A percentile compares a stretch with the other conserved stretches of the same genome.
These are phyloP conservation scores for Dendrocincla tyrannina DNA, from an alignment of 2,797 vertebrate species.

Conservation along the genomic window DNA sequence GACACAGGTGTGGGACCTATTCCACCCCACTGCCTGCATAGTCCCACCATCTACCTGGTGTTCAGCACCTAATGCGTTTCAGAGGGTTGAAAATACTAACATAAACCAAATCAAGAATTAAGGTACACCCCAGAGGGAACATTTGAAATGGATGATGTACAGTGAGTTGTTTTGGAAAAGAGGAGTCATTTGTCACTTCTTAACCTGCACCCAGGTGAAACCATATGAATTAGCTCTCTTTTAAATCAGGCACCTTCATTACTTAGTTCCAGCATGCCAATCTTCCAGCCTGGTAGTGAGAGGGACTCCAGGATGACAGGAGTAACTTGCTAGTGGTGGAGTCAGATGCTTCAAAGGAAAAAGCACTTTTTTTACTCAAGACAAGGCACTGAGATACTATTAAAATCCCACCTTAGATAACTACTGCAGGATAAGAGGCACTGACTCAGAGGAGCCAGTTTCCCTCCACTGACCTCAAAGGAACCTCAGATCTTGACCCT, in stretches of 20 bases:
- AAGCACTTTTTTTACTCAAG: background rate
- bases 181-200: background rate
- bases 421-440: background rate
- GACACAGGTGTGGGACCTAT: accelerated
- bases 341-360: background rate
- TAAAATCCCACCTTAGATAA: background rate
- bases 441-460: background rate
- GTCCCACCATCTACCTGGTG: background rate
- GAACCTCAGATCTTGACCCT: background rate
- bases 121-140: background rate
- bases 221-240: background rate
- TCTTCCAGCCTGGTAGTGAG: background rate
- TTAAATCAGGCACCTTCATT: background rate
- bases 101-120: background rate
- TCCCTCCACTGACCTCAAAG: background rate
- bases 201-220: background rate
- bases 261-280: background rate
- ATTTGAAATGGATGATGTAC: background rate
- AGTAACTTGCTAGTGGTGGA: background rate
- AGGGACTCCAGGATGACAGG: background rate
- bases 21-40: background rate
- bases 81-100: background rate
- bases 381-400: background rate
- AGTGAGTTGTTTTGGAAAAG: background rate
- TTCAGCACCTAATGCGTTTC: background rate